A percentile compares a stretch with the other conserved stretches of the same genome.
phyloP scores from a whole-genome alignment of 1,140 invertebrate genomes.

The Tetramorium parvispinum region DNA sequence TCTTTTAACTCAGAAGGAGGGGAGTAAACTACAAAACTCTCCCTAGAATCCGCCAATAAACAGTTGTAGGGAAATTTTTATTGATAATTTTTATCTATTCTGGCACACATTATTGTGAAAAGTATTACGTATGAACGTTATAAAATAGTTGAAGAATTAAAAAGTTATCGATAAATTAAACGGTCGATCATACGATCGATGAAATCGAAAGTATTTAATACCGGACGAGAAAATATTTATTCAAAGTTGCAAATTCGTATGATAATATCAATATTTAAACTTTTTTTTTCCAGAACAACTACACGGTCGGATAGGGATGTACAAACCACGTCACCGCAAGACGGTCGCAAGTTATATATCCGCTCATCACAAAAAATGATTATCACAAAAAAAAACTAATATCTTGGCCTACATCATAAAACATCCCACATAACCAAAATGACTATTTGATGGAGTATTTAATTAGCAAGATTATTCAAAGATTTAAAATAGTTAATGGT shows the following conservation, averaged over 20 bases:
- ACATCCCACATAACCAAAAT: neutral
- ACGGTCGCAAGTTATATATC: neutral
- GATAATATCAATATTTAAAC: neutral
- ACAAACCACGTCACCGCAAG: neutral
- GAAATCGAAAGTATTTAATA: neutral
- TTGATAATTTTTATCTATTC: neutral
- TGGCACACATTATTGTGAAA: neutral
- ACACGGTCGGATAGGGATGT: neutral
- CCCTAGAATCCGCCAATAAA: no score
- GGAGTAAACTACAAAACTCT: no score
- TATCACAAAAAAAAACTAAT: neutral
- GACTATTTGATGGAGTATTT: neutral
- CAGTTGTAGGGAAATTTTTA: no score
- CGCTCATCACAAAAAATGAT: neutral
- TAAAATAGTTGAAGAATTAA: no score
- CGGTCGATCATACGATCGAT: neutral
- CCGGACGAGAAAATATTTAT: neutral
- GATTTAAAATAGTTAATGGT: neutral
- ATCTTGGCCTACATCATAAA: neutral
- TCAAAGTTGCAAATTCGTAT: neutral
- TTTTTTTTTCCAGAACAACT: conserved; percentile 28
- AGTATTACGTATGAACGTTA: neutral
- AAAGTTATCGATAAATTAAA: neutral
- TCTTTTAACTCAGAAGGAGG: no score
- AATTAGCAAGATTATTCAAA: neutral